phyloP scores from a whole-genome alignment of 2,113 vertebrate species.

The Sciurus niger region DNA sequence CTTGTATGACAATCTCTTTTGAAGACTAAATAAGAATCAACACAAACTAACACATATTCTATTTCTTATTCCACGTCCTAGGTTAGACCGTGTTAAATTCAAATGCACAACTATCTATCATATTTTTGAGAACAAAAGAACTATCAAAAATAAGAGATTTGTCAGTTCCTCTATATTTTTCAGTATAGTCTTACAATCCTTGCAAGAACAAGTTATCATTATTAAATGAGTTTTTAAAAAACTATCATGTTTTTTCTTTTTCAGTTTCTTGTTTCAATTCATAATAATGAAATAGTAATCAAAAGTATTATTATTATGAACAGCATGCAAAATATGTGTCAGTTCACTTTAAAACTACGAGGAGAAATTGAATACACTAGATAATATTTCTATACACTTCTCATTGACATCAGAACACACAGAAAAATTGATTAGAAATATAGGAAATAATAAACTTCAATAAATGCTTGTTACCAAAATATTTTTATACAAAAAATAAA shows the following conservation, averaged over 20 bases:
- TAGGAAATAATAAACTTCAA: neutral
- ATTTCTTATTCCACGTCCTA: neutral
- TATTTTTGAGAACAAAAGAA: slow-evolving; percentile 29
- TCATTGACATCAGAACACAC: neutral
- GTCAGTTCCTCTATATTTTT: neutral
- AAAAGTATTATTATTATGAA: neutral
- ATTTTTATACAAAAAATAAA: neutral
- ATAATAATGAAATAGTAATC: neutral
- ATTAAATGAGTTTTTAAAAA: neutral
- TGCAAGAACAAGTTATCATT: neutral
- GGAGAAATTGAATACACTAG: neutral
- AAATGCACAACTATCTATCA: neutral
- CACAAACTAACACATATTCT: neutral
- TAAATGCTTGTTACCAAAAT: neutral
- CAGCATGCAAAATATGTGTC: neutral
- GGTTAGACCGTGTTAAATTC: neutral
- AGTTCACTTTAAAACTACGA: neutral
- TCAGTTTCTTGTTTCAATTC: neutral
- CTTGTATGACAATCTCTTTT: slow-evolving; percentile 2
- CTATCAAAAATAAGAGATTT: neutral
- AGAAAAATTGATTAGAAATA: neutral
- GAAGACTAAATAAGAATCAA: neutral
- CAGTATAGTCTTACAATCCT: neutral
- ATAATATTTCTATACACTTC: neutral
- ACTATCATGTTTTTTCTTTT: neutral